These are phyloP conservation scores for Uria aalge DNA, from an alignment of 2,113 vertebrate genomes.

Conservation along the genomic window DNA sequence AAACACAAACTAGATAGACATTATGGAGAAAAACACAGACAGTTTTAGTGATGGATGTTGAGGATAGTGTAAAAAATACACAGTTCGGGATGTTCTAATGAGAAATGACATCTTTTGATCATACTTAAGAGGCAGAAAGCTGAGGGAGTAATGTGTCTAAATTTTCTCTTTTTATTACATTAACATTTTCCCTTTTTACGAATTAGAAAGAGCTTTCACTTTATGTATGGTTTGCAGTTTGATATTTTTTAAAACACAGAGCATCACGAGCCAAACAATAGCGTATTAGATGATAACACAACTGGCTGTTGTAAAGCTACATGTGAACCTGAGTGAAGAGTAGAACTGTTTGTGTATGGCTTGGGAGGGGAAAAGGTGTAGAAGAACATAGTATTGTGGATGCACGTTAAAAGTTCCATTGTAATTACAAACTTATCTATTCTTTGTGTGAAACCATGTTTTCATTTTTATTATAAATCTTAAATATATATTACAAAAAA, in stretches of 20 bases:
- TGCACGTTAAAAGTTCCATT: constrained; percentile 46
- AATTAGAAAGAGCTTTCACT: neutral
- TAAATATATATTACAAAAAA: constrained; percentile 58
- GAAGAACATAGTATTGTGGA: constrained; percentile 26
- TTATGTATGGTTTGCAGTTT: neutral
- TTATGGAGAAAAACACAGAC: neutral
- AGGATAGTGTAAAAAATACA: neutral
- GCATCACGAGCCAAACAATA: neutral
- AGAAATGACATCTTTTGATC: neutral
- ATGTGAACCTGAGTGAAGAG: neutral
- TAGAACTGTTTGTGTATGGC: neutral
- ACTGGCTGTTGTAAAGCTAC: neutral
- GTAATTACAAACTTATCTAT: constrained; percentile 30
- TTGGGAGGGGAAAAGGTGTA: neutral
- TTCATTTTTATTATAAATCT: constrained; percentile 62
- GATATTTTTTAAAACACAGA: neutral
- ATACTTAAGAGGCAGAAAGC: neutral
- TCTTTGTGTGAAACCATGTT: constrained; percentile 62
- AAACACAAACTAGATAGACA: constrained; percentile 50
- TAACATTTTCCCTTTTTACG: neutral
- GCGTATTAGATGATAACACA: neutral
- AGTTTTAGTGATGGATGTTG: neutral
- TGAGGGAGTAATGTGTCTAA: neutral
- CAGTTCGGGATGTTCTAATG: neutral
- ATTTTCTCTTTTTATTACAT: neutral